A percentile compares a stretch with the other conserved stretches of the same genome.
Conservation (phyloP, 2,888 invertebrate species). For the Tethea ocularis region DNA sequence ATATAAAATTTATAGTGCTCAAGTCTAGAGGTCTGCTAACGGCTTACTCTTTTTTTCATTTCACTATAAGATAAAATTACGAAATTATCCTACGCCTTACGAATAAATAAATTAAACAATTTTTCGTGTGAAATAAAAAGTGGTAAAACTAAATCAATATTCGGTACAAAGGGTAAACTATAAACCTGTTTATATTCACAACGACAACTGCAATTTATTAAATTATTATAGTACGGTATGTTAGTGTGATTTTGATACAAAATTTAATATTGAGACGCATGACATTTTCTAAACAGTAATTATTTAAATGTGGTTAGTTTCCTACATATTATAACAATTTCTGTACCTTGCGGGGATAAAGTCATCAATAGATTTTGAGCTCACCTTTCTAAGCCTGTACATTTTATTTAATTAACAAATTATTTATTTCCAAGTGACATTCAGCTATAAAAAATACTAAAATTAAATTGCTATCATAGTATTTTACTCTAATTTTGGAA, state of each 20-base stretch:
- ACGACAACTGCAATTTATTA: neutral
- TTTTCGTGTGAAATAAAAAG: constrained; percentile 20
- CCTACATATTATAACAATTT: neutral
- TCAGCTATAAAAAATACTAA: too few species aligned
- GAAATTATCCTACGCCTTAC: constrained; percentile 49
- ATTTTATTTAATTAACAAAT: too few species aligned
- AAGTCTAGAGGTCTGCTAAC: neutral
- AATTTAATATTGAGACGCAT: neutral
- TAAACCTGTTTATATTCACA: constrained; percentile 8
- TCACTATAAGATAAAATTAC: constrained; percentile 13
- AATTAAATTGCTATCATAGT: neutral
- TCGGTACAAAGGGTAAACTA: constrained; percentile 21
- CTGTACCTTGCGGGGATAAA: neutral
- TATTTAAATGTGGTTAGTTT: neutral
- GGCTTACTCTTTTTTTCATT: neutral
- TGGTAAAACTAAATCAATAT: constrained; percentile 20
- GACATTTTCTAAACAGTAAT: neutral
- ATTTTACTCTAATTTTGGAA: too few species aligned
- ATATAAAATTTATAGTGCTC: constrained; percentile 11
- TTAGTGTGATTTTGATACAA: neutral
- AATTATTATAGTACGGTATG: neutral
- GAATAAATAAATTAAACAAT: constrained; percentile 58
- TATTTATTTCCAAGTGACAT: too few species aligned
- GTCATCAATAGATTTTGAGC: neutral
- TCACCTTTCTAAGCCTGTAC: too few species aligned